Percentiles rank a stretch among this genome's conserved stretches.
These are phyloP conservation scores for Sesia apiformis DNA, from an alignment of 2,888 invertebrate species.

Conservation along the genomic window DNA sequence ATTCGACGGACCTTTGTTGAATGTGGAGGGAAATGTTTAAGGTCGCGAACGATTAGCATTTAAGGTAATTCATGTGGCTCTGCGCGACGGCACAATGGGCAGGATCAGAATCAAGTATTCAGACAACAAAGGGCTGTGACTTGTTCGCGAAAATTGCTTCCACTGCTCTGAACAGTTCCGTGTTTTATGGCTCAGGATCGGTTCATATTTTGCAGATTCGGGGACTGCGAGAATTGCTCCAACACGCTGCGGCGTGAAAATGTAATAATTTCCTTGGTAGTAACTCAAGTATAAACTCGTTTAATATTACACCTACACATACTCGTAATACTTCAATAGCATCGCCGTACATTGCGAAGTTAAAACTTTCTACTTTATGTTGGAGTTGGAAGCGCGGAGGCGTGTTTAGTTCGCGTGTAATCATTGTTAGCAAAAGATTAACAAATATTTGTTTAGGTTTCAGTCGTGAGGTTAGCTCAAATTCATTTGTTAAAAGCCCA, in stretches of 20 bases:
- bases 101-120: conserved; percentile 33
- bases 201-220: conserved; percentile 35
- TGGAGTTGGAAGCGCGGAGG: neutral
- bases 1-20: neutral
- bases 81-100: conserved; percentile 18
- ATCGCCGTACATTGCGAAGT: neutral
- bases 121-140: conserved; percentile 28
- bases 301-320: neutral
- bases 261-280: conserved; percentile 7
- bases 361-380: neutral
- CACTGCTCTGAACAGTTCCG: conserved; percentile 27
- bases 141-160: conserved; percentile 29
- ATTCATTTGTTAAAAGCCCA: no score
- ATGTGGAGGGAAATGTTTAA: neutral
- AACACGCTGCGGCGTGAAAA: conserved; percentile 21
- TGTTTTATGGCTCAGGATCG: conserved; percentile 27
- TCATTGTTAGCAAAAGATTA: neutral
- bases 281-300: neutral
- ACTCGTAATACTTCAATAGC: conserved; percentile 1
- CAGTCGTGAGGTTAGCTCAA: neutral
- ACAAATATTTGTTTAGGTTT: neutral
- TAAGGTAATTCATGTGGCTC: conserved; percentile 11
- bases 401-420: neutral
- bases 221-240: conserved; percentile 17
- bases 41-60: conserved; percentile 17